These are phyloP conservation scores for Epizoanthus rinbou DNA, from an alignment of 92 coral and sea anemone genomes.

Conservation along the genomic window DNA sequence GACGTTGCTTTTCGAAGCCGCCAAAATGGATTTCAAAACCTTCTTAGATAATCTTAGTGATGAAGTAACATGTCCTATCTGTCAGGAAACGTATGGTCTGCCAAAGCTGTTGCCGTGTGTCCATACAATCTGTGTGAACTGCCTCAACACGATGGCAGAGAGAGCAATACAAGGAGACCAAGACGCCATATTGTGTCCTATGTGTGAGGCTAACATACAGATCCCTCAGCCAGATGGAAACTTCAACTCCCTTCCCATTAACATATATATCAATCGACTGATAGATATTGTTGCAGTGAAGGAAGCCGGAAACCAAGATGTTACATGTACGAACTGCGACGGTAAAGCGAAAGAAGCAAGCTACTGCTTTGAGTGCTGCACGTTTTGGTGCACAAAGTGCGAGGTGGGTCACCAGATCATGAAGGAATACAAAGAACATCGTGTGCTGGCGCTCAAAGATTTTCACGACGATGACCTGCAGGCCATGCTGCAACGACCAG, in stretches of 20 bases:
- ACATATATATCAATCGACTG: conserved; percentile 9
- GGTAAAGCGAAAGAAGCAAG: neutral
- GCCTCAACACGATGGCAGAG: too few relatives aligned
- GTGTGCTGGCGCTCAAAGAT: conserved; percentile 30
- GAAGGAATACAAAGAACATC: conserved; percentile 24
- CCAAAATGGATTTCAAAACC: conserved; percentile 28
- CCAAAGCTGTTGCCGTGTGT: too few relatives aligned
- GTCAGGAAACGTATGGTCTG: too few relatives aligned
- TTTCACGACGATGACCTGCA: conserved; percentile 35
- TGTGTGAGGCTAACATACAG: too few relatives aligned
- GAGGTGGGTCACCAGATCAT: conserved; percentile 2
- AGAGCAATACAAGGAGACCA: neutral
- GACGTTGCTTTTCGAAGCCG: too few relatives aligned
- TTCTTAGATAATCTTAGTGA: neutral
- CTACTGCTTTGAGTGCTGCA: conserved; percentile 34
- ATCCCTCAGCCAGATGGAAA: too few relatives aligned
- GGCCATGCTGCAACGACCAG: conserved; percentile 16
- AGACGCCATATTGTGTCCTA: conserved; percentile 21
- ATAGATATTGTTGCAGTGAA: conserved; percentile 5
- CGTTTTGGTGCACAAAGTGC: conserved; percentile 35
- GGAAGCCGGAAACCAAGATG: conserved; percentile 6
- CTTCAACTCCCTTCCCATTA: conserved; percentile 12
- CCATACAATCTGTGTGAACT: too few relatives aligned
- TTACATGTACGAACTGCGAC: conserved; percentile 38
- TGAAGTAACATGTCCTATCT: neutral